Evolutionary conservation across 2,797 vertebrate genomes (phyloP).

Genomic region (Thripadectes ignobilis): DNA sequence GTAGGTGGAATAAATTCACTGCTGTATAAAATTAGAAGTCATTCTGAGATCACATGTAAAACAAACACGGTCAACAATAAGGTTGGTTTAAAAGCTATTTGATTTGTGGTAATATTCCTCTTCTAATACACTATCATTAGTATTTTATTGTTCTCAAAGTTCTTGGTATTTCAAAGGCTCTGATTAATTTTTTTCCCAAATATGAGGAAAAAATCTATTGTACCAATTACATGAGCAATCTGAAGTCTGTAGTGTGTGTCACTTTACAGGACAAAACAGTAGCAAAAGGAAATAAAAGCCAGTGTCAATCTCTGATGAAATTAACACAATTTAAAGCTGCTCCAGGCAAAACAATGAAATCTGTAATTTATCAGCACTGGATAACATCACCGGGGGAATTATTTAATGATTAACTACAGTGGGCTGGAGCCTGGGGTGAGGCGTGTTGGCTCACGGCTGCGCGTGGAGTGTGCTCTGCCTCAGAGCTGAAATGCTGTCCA

Average conservation of each 20-base stretch:
- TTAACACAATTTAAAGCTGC: conserved; percentile 72
- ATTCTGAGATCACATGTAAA: conserved; percentile 67
- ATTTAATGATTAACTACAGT: conserved; percentile 70
- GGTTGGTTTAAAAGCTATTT: conserved; percentile 34
- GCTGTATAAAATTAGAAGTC: conserved; percentile 61
- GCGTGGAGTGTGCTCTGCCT: not conserved
- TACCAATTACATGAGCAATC: conserved; percentile 55
- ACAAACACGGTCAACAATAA: conserved; percentile 62
- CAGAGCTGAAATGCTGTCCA: not conserved
- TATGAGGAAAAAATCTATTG: conserved; percentile 52
- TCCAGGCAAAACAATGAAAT: conserved; percentile 72
- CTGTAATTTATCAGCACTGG: conserved; percentile 66
- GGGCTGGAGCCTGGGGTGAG: conserved; percentile 34
- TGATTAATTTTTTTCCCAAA: conserved; percentile 68
- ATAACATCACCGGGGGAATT: conserved; percentile 63
- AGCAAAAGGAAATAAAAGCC: conserved; percentile 58
- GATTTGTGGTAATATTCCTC: conserved; percentile 26
- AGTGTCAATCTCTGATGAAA: conserved; percentile 70
- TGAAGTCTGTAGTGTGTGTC: conserved; percentile 34
- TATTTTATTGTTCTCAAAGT: conserved; percentile 65
- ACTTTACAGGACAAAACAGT: conserved; percentile 55
- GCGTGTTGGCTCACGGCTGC: not conserved
- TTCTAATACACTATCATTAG: conserved; percentile 38
- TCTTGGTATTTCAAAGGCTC: conserved; percentile 66
- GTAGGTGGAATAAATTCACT: conserved; percentile 72